These are phyloP conservation scores for Lynx canadensis DNA, from an alignment of 2,113 vertebrate species.

Conservation along the genomic window DNA sequence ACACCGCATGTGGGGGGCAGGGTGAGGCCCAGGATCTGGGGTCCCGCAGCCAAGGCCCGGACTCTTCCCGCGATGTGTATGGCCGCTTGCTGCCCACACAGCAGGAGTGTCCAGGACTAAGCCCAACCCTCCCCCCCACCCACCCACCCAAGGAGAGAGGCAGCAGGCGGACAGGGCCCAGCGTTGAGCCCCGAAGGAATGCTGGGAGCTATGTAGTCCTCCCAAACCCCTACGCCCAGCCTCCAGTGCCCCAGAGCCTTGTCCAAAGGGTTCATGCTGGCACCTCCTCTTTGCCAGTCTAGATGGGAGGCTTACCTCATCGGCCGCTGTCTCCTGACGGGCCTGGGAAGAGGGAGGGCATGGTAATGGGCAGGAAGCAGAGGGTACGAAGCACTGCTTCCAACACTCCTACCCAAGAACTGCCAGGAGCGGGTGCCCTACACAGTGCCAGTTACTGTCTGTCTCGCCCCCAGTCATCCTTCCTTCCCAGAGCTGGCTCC, in stretches of 20 bases:
- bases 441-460: background rate
- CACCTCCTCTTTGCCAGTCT: background rate
- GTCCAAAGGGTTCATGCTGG: background rate
- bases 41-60: background rate
- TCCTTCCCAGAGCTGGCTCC: constrained; percentile 29
- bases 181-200: background rate
- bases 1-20: background rate
- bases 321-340: background rate
- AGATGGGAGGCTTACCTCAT: constrained; percentile 61
- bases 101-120: background rate
- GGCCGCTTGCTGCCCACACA: background rate
- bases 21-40: background rate
- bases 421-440: background rate
- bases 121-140: background rate
- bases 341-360: constrained; percentile 41
- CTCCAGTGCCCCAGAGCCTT: background rate
- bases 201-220: background rate
- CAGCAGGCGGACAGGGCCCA: background rate
- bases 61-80: background rate
- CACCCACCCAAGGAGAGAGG: background rate
- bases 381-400: background rate
- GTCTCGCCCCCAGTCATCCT: background rate
- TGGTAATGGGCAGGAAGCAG: background rate
- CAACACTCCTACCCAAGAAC: background rate
- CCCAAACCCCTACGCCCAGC: background rate